Conservation (phyloP, 2,797 vertebrate genomes). For the Margarornis squamiger region DNA sequence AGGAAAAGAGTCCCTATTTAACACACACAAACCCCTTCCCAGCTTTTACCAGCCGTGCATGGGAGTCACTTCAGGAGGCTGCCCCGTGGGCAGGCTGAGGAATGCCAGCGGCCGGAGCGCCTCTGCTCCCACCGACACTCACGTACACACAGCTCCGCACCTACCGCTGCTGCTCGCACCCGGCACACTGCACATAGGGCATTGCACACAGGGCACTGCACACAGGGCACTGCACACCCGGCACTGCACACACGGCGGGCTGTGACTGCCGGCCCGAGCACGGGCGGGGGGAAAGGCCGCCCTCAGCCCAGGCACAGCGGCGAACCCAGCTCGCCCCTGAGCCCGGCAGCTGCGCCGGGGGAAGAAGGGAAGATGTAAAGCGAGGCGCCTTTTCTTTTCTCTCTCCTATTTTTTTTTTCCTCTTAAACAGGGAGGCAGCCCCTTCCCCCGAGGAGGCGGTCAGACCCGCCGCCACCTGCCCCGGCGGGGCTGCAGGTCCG, state of each 20-base stretch:
- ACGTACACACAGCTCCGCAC: neutral
- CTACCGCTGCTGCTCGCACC: neutral
- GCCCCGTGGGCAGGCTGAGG: neutral
- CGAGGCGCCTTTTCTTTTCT: neutral
- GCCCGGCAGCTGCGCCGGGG: neutral
- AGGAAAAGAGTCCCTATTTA: neutral
- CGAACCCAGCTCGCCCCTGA: neutral
- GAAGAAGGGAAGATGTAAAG: fast-evolving
- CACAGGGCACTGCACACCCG: no score
- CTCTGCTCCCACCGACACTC: neutral
- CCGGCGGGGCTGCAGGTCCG: neutral
- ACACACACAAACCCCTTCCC: neutral
- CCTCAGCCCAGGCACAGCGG: neutral
- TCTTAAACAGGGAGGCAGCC: neutral
- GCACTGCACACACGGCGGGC: neutral
- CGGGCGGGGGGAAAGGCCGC: neutral
- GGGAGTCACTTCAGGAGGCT: neutral
- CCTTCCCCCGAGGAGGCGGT: neutral
- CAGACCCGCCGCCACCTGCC: neutral
- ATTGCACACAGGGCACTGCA: no score
- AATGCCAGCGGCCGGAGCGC: neutral
- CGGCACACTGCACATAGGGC: no score
- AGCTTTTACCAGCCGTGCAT: neutral
- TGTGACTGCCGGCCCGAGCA: neutral
- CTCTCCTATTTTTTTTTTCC: fast-evolving